Conservation (phyloP, 2,797 vertebrate genomes). For the Petrocephalus sullivani region DNA sequence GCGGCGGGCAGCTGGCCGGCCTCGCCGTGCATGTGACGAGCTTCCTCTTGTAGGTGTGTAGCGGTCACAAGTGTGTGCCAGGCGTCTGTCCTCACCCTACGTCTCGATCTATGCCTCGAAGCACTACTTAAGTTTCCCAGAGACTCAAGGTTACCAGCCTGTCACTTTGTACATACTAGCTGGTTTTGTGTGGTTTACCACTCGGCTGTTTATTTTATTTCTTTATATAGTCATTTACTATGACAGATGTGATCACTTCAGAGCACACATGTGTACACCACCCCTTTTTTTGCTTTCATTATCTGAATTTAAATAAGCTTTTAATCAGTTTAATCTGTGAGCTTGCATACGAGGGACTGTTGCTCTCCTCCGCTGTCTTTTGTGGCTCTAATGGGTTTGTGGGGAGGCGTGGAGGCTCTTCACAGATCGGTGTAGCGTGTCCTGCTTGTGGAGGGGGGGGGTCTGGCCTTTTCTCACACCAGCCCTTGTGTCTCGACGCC, state of each 20-base stretch:
- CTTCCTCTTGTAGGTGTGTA: not conserved
- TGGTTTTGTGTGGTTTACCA: not conserved
- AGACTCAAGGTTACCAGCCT: not conserved
- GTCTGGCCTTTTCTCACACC: not conserved
- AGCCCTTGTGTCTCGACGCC: not conserved
- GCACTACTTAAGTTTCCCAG: not conserved
- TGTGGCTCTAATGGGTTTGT: not conserved
- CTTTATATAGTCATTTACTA: not conserved
- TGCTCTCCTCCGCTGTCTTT: not conserved
- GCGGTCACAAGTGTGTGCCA: not conserved
- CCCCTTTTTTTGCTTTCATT: not conserved
- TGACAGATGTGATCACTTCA: not conserved
- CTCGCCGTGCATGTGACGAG: not conserved
- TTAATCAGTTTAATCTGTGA: slow-evolving; percentile 1
- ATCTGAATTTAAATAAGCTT: slow-evolving; percentile 4
- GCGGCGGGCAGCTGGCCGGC: not conserved
- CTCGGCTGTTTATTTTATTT: not conserved
- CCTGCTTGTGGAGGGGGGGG: not conserved
- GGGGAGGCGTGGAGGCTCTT: not conserved
- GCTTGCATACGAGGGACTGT: not conserved
- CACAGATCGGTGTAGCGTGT: not conserved
- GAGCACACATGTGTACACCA: not conserved
- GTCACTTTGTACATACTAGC: not conserved
- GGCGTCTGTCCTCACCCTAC: not conserved
- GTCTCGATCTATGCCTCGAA: not conserved